Conservation (phyloP, 2,888 invertebrate genomes). For the Tortricodes alternella region DNA sequence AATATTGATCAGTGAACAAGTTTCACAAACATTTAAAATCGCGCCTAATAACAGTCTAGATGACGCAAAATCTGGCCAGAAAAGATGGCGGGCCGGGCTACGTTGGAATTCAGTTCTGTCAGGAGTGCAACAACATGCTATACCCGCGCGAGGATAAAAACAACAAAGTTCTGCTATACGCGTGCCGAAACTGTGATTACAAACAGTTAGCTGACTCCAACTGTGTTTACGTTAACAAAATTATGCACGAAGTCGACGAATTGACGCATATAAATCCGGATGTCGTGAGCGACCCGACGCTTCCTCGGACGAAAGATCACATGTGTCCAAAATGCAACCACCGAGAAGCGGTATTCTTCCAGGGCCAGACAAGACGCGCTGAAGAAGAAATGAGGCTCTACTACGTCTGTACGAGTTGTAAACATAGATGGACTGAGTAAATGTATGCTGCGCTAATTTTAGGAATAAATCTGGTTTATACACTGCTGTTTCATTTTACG, state of each 20-base stretch:
- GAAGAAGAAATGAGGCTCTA: constrained; percentile 99
- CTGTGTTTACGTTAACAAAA: constrained; percentile 99
- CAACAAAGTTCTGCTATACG: constrained; percentile 94
- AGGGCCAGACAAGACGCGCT: constrained; percentile 96
- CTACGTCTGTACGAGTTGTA: constrained; percentile 98
- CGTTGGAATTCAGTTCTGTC: constrained; percentile 98
- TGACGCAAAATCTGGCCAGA: constrained; percentile 63
- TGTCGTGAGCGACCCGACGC: constrained; percentile 98
- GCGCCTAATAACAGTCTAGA: constrained; percentile 32
- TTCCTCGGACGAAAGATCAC: constrained; percentile 99
- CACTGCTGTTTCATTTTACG: too few relatives aligned
- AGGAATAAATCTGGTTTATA: constrained; percentile 15
- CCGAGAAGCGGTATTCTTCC: constrained; percentile 98
- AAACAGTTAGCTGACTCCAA: constrained; percentile 98
- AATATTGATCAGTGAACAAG: too few relatives aligned
- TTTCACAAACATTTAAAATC: not conserved
- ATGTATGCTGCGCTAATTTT: constrained; percentile 22
- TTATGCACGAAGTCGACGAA: constrained; percentile 99
- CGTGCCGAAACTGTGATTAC: constrained; percentile 99
- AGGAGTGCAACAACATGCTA: constrained; percentile 99
- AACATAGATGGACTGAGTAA: constrained; percentile 98
- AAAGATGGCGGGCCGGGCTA: constrained; percentile 94
- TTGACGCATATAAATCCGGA: constrained; percentile 99
- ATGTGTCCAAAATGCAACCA: constrained; percentile 98
- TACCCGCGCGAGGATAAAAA: constrained; percentile 99